Evolutionary conservation across 2,888 invertebrate species (phyloP), one percentile per base, ranked within the genome.

Genomic region (Petrophora chlorosata): DNA sequence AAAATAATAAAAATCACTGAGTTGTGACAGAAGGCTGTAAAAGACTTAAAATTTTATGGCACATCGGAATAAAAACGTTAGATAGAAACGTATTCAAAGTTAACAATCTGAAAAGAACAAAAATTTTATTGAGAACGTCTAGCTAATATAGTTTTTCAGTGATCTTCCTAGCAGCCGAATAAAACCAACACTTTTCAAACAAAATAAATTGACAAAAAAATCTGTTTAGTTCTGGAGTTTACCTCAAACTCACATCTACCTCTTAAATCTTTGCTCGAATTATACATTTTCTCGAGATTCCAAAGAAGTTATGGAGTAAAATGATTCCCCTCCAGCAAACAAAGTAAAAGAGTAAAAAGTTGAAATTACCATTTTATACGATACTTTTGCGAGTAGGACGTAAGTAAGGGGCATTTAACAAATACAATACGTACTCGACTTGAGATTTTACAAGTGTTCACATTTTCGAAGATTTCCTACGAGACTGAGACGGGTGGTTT

Each of bases 341-440:
- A 41, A 32, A 33, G 33, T 26, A 26, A 33, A 42, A 17, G 17
- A 13, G 19, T 30, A 40, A 55, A 62, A 63, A 55, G 57, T 47
- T 26, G 42, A 59, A 64, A 67, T 64, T 61, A 64, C 60, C 63
- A 61, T 61, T 57, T 62, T 62, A 61, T 61, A 65, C 64, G 63
- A 59, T 50, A 59, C 63, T 54, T 56, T 56, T 56, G 53, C 53
- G 56, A 54, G 57, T 55, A 61, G 54, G 55, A 56, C 58, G 62
- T 67, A 67, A 61, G 63, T 63, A 61, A 64, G 62, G 59, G 59
- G 58, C 61, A 61, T 67, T 67, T 65, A 59, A 42, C 53, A 66
- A 65, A 63, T 61, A 69, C 68, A 72, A 68, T 67, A 61, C 61
- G 59, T 65, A 67, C 73, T 72, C 55, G 40, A 65, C 55, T 56